phyloP scores from a whole-genome alignment of 2,113 vertebrate genomes.

The Conger conger region DNA sequence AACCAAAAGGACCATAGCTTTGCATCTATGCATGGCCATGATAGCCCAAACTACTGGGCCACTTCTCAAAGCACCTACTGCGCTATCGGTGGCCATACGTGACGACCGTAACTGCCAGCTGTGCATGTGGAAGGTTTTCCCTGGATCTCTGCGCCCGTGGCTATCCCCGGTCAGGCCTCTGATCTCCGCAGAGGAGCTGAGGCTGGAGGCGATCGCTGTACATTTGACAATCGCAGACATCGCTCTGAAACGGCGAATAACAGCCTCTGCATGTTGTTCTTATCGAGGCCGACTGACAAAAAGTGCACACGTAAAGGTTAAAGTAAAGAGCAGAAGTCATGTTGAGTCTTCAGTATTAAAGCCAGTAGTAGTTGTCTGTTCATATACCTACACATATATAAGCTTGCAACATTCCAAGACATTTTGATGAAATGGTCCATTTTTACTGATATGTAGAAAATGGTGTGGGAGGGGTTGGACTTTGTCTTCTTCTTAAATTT shows the following conservation, averaged over 20 bases:
- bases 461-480: no score
- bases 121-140: slow-evolving; percentile 9
- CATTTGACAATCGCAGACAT: neutral
- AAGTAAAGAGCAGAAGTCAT: no score
- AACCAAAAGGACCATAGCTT: neutral
- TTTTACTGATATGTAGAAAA: no score
- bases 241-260: neutral
- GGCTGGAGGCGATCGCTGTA: neutral
- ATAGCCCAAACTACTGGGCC: neutral
- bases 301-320: no score
- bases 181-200: neutral
- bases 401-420: no score
- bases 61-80: neutral
- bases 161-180: slow-evolving; percentile 6
- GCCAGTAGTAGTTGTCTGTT: no score
- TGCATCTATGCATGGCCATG: neutral
- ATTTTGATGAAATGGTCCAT: no score
- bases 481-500: no score
- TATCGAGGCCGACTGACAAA: no score
- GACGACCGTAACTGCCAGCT: slow-evolving; percentile 3
- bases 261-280: neutral
- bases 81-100: neutral
- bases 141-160: slow-evolving; percentile 3
- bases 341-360: no score
- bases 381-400: no score